Percentiles rank a stretch among this genome's conserved stretches.
Evolutionary conservation across 2,888 invertebrate species (phyloP).

Genomic region (Eledona agricola): DNA sequence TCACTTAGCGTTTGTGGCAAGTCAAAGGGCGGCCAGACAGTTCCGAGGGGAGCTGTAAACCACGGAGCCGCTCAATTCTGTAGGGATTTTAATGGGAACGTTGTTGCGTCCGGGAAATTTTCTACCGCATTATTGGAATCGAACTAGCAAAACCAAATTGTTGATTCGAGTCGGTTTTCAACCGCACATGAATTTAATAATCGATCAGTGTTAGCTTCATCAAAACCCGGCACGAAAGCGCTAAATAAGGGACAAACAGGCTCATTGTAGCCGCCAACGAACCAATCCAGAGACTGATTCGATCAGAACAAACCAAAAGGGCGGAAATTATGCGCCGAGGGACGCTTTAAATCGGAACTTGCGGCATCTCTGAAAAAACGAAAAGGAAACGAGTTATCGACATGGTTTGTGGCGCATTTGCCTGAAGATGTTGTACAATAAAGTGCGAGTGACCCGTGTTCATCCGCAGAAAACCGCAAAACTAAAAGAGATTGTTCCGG

Average conservation of each 20-base stretch:
- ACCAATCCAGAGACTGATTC: background rate
- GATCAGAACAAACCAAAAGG: constrained; percentile 4
- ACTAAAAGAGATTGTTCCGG: constrained; percentile 56
- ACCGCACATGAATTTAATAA: constrained; percentile 10
- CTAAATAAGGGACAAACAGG: background rate
- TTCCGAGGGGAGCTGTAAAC: constrained; percentile 24
- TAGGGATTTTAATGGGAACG: constrained; percentile 43
- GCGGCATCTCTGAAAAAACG: too few species aligned
- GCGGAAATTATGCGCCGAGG: too few species aligned
- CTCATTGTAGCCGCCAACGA: background rate
- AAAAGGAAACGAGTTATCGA: too few species aligned
- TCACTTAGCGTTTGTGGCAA: constrained; percentile 41
- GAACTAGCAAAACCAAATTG: constrained; percentile 8
- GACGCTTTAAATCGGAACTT: too few species aligned
- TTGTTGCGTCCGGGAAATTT: constrained; percentile 59
- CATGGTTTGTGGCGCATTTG: too few species aligned
- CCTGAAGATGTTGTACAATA: constrained; percentile 34
- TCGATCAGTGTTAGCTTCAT: too few species aligned
- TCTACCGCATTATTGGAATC: constrained; percentile 30
- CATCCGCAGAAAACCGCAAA: constrained; percentile 53
- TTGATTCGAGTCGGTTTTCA: constrained; percentile 1
- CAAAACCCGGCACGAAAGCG: too few species aligned
- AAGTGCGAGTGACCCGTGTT: constrained; percentile 50
- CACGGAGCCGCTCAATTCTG: constrained; percentile 14
- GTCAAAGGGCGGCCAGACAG: constrained; percentile 24